Conservation (phyloP, 1,140 invertebrate genomes). For the Odontomachus brunneus region DNA sequence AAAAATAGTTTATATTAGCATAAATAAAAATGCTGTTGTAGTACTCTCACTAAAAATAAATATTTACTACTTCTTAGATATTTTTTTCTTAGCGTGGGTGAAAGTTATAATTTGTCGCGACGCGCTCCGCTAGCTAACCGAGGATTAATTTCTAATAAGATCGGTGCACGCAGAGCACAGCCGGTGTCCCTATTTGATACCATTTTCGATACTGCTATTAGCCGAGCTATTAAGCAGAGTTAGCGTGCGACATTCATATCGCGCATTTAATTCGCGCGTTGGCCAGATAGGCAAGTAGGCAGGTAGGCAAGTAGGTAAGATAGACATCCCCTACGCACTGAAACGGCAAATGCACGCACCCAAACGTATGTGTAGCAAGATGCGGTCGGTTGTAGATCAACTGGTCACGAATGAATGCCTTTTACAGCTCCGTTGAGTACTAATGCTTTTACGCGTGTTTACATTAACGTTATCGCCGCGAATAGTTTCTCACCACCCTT, state of each 20-base stretch:
- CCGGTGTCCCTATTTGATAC: not conserved
- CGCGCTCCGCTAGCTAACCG: not conserved
- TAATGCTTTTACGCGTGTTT: slow-evolving; percentile 76
- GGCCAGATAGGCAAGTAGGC: not conserved
- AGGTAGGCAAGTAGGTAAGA: not conserved
- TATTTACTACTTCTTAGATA: too few relatives aligned
- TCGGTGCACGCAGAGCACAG: not conserved
- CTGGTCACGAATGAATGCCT: slow-evolving; percentile 44
- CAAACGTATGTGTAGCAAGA: not conserved
- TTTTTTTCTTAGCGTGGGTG: too few relatives aligned
- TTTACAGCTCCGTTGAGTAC: slow-evolving; percentile 26
- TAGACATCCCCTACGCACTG: not conserved
- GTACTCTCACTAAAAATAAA: too few relatives aligned
- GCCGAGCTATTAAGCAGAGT: not conserved
- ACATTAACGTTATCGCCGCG: slow-evolving; percentile 74
- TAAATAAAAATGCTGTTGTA: too few relatives aligned
- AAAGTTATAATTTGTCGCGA: not conserved
- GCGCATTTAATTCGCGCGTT: not conserved
- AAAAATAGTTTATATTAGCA: too few relatives aligned
- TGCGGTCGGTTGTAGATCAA: slow-evolving; percentile 55
- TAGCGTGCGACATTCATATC: slow-evolving; percentile 8
- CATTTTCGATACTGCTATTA: slow-evolving; percentile 14
- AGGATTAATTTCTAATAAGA: slow-evolving; percentile 21
- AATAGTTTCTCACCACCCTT: slow-evolving; percentile 55
- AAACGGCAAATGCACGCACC: not conserved